Conservation (phyloP, 1,140 invertebrate genomes). For the Drosophila virilis region DNA sequence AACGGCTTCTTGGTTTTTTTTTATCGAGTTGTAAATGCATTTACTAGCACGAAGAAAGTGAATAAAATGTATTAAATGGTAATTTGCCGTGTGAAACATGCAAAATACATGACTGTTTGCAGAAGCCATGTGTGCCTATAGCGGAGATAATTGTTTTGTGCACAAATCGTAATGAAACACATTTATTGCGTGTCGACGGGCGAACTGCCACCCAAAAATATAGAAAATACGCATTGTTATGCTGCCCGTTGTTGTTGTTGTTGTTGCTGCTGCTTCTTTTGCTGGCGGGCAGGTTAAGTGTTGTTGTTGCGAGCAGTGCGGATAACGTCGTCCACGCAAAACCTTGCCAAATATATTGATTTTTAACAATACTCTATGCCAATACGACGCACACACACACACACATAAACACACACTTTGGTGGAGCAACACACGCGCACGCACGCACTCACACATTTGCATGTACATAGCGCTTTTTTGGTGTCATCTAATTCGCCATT, state of each 20-base stretch:
- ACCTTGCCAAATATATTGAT: conserved; percentile 66
- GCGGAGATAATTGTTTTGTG: background rate
- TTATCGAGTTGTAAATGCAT: conserved; percentile 28
- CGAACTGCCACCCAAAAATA: conserved; percentile 14
- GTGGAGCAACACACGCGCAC: conserved; percentile 12
- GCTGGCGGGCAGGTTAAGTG: conserved; percentile 18
- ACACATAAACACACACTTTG: conserved; percentile 15
- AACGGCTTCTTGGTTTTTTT: conserved; percentile 28
- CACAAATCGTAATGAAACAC: background rate
- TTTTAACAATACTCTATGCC: conserved; percentile 68
- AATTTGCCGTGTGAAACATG: conserved; percentile 13
- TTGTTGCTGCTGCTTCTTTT: conserved; percentile 8
- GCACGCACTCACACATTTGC: conserved; percentile 16
- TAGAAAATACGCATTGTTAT: conserved; percentile 42
- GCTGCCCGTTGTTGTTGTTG: conserved; percentile 22
- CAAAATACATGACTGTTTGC: background rate
- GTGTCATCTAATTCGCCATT: conserved; percentile 21
- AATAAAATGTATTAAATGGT: conserved; percentile 47
- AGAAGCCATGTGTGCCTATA: background rate
- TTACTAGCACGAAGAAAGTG: conserved; percentile 30
- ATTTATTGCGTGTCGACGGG: background rate
- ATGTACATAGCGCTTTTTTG: conserved; percentile 5
- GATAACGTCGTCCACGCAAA: conserved; percentile 26
- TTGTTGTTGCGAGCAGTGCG: conserved; percentile 1
- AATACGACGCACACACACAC: conserved; percentile 47